These are phyloP conservation scores for Hyppa rectilinea DNA, from an alignment of 2,888 invertebrate species.

Conservation along the genomic window DNA sequence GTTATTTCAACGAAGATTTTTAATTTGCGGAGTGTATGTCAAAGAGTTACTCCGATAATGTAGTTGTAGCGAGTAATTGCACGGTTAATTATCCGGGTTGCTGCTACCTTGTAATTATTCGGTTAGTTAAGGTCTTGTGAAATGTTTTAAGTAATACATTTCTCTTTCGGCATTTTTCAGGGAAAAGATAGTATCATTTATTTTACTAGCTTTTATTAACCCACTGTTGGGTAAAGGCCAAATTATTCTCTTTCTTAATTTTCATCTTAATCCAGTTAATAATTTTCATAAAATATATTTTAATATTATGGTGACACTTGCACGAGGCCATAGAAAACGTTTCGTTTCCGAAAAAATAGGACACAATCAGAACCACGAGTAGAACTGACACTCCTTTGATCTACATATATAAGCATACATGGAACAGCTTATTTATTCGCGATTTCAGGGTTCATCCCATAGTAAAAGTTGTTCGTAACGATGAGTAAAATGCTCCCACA, in stretches of 20 bases:
- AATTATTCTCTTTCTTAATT: too few species aligned
- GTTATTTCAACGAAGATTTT: constrained; percentile 48
- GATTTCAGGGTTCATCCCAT: too few species aligned
- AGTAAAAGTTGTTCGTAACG: too few species aligned
- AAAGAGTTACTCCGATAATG: constrained; percentile 31
- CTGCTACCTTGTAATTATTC: constrained; percentile 9
- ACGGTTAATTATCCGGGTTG: constrained; percentile 33
- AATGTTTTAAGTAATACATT: neutral
- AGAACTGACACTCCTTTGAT: neutral
- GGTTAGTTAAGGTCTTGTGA: neutral
- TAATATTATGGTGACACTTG: neutral
- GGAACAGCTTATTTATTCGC: too few species aligned
- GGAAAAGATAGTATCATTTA: neutral
- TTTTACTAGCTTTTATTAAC: too few species aligned
- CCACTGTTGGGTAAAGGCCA: too few species aligned
- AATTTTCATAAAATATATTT: neutral
- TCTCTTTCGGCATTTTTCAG: neutral
- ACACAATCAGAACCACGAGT: neutral
- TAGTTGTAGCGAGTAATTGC: constrained; percentile 28
- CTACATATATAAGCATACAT: too few species aligned
- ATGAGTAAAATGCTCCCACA: too few species aligned
- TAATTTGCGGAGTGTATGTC: constrained; percentile 51
- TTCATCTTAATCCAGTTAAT: neutral
- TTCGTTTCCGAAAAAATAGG: neutral
- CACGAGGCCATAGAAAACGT: neutral